A percentile compares a stretch with the other conserved stretches of the same genome.
Conservation (phyloP, 2,888 invertebrate genomes). For the Aproaerema taeniolella region DNA sequence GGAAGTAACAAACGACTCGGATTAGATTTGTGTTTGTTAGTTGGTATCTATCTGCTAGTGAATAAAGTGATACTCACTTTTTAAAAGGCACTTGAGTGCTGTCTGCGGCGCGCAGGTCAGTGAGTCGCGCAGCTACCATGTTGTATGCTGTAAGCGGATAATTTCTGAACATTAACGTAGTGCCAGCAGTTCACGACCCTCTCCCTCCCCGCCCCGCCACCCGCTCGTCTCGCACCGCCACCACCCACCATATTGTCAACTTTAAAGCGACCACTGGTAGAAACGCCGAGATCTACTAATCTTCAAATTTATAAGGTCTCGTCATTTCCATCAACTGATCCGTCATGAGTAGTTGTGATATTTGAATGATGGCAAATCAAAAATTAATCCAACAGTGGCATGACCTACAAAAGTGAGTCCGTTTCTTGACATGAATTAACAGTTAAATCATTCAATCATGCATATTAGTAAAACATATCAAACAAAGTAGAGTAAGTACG, state of each 20-base stretch:
- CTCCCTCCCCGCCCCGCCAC: conserved; percentile 29
- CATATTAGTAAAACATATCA: too few relatives aligned
- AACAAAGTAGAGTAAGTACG: too few relatives aligned
- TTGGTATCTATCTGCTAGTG: too few relatives aligned
- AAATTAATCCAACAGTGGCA: too few relatives aligned
- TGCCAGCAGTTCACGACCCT: conserved; percentile 33
- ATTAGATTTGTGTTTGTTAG: conserved; percentile 12
- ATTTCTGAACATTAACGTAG: conserved; percentile 79
- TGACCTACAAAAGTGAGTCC: too few relatives aligned
- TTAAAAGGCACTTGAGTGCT: conserved; percentile 99
- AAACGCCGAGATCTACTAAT: not conserved
- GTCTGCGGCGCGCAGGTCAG: conserved; percentile 94
- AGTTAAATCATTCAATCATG: too few relatives aligned
- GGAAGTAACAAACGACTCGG: conserved; percentile 22
- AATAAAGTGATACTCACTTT: conserved; percentile 85
- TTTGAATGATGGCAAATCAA: too few relatives aligned
- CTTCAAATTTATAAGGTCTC: too few relatives aligned
- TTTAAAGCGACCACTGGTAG: conserved; percentile 15
- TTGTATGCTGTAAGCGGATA: conserved; percentile 95
- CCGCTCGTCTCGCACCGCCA: conserved; percentile 29
- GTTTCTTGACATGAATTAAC: too few relatives aligned
- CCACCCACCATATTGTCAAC: conserved; percentile 75
- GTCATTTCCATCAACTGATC: too few relatives aligned
- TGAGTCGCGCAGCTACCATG: conserved; percentile 98
- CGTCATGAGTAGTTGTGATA: too few relatives aligned